Conservation (phyloP, 1,140 invertebrate genomes). For the Leptinotarsa lineolata region DNA sequence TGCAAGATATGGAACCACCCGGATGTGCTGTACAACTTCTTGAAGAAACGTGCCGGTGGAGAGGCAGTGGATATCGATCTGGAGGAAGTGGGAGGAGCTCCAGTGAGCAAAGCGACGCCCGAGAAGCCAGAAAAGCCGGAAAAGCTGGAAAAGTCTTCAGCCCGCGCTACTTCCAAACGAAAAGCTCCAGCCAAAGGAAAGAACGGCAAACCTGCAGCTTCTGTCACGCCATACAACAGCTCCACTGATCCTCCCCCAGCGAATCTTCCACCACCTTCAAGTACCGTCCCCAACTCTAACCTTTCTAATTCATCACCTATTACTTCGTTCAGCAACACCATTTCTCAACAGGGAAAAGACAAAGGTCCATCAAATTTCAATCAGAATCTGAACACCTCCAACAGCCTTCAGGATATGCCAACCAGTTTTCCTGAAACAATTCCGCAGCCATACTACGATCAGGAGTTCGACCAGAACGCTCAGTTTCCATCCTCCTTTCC, state of each 20-base stretch:
- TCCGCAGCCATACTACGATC: conserved; percentile 32
- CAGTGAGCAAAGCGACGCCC: conserved; percentile 17
- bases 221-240: conserved; percentile 64
- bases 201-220: conserved; percentile 67
- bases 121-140: conserved; percentile 43
- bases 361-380: conserved; percentile 26
- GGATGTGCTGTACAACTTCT: conserved; percentile 91
- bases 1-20: conserved; percentile 99
- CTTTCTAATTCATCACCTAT: conserved; percentile 25
- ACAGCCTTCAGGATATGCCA: conserved; percentile 35
- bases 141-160: conserved; percentile 45
- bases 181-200: conserved; percentile 40
- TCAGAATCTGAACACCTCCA: conserved; percentile 26
- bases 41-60: conserved; percentile 78
- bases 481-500: conserved; percentile 33
- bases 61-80: conserved; percentile 90
- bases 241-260: conserved; percentile 29
- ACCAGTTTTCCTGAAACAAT: conserved; percentile 37
- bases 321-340: conserved; percentile 33
- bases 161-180: conserved; percentile 42
- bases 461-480: conserved; percentile 36
- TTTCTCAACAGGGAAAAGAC: conserved; percentile 27
- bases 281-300: conserved; percentile 4
- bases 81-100: conserved; percentile 66
- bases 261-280: neutral